Evolutionary conservation across 2,797 vertebrate genomes (phyloP).

Genomic region (Takifugu rubripes): DNA sequence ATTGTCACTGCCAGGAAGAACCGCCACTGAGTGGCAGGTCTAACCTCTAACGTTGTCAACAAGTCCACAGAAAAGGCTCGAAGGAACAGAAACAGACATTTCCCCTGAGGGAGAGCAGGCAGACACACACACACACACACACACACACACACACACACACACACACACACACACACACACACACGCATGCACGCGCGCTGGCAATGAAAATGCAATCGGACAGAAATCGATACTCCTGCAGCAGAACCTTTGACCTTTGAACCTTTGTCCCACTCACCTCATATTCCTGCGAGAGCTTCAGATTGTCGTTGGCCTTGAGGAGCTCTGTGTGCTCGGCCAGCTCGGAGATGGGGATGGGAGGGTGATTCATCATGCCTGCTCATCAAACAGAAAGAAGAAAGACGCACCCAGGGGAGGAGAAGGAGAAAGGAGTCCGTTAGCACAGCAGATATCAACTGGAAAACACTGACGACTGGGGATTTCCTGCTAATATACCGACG

Average conservation of each 20-base stretch:
- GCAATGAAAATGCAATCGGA: conserved; percentile 38
- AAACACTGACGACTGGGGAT: conserved; percentile 3
- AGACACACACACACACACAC: neutral
- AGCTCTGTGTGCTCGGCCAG: conserved; percentile 95
- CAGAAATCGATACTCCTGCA: conserved; percentile 33
- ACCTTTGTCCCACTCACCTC: conserved; percentile 80
- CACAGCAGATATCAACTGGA: neutral
- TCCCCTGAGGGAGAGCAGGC: neutral
- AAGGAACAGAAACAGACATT: conserved; percentile 5
- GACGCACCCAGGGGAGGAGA: conserved; percentile 18
- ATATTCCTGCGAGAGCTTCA: conserved; percentile 97
- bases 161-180: neutral
- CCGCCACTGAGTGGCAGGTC: too few species aligned
- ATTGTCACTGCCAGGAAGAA: conserved; percentile 4
- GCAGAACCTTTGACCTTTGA: conserved; percentile 21
- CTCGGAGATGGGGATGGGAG: conserved; percentile 92
- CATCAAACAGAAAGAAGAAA: conserved; percentile 28
- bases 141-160: neutral
- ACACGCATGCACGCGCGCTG: neutral
- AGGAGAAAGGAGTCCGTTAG: conserved; percentile 40
- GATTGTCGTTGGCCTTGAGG: conserved; percentile 97
- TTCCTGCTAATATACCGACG: conserved; percentile 39
- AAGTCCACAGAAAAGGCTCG: neutral
- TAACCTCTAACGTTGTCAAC: conserved; percentile 5
- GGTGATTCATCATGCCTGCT: conserved; percentile 97